Evolutionary conservation across 2,113 vertebrate species (phyloP).

Genomic region (Melanerpes formicivorus): DNA sequence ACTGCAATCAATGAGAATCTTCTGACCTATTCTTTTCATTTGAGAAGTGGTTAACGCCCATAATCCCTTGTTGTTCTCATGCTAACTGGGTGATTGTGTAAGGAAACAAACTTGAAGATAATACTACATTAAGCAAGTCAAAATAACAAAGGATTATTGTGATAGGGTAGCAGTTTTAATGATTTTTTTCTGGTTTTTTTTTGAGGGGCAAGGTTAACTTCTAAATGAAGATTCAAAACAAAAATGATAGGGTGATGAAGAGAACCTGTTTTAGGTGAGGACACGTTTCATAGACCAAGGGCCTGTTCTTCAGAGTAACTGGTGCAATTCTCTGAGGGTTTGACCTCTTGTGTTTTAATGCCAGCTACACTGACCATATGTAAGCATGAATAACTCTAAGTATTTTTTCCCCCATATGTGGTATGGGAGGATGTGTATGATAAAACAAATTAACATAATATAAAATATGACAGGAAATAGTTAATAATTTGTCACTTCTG

Average conservation of each 20-base stretch:
- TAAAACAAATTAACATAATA: neutral
- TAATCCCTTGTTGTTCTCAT: neutral
- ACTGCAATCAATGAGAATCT: neutral
- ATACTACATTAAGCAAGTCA: neutral
- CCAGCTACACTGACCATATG: neutral
- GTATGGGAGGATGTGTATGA: neutral
- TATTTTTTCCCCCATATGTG: neutral
- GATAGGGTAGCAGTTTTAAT: neutral
- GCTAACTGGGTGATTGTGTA: neutral
- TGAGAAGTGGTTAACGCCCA: neutral
- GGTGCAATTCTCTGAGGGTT: neutral
- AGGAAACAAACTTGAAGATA: neutral
- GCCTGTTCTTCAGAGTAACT: neutral
- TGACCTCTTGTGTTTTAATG: neutral
- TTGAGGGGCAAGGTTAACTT: neutral
- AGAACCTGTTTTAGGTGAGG: neutral
- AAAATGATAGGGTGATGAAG: neutral
- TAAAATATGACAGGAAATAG: neutral
- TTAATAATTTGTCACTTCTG: conserved; percentile 27
- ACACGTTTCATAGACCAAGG: neutral
- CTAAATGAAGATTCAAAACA: neutral
- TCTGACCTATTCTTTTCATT: neutral
- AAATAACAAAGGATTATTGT: neutral
- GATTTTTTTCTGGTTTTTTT: neutral
- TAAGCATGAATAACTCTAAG: neutral